These are phyloP conservation scores for Epinephelus moara DNA, from an alignment of 2,113 vertebrate species.

Conservation along the genomic window DNA sequence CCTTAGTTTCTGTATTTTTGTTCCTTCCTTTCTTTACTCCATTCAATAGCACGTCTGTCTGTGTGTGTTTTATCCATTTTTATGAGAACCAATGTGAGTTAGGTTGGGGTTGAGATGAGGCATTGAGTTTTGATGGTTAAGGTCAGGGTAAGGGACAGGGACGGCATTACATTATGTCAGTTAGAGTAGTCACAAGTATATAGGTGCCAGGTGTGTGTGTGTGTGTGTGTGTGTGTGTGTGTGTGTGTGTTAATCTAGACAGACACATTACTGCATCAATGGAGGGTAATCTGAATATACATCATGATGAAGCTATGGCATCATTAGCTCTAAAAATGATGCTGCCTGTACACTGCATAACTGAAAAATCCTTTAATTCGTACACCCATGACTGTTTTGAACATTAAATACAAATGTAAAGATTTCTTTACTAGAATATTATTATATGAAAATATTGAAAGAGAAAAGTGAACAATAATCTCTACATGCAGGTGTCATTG, in stretches of 20 bases:
- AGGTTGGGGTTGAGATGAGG: no score
- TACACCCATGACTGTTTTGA: neutral
- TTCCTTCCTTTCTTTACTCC: neutral
- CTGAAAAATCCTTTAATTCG: neutral
- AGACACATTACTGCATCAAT: slow-evolving; percentile 20
- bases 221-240: slow-evolving; percentile 4
- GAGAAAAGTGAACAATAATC: neutral
- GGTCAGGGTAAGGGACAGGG: no score
- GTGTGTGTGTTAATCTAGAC: neutral
- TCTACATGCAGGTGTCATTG: neutral
- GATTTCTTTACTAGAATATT: neutral
- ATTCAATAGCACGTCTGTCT: slow-evolving; percentile 13
- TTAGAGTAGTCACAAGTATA: no score
- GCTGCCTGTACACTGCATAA: neutral
- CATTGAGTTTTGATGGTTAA: no score
- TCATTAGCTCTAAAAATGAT: neutral
- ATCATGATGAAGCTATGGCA: neutral
- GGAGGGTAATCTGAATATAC: slow-evolving; percentile 14
- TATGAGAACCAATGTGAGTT: no score
- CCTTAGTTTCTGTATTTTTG: no score
- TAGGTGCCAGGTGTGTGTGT: neutral
- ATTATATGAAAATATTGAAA: neutral
- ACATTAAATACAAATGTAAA: neutral
- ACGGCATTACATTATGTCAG: no score
- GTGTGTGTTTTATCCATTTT: no score